Conservation (phyloP, 2,113 vertebrate species). For the Gallinago media region DNA sequence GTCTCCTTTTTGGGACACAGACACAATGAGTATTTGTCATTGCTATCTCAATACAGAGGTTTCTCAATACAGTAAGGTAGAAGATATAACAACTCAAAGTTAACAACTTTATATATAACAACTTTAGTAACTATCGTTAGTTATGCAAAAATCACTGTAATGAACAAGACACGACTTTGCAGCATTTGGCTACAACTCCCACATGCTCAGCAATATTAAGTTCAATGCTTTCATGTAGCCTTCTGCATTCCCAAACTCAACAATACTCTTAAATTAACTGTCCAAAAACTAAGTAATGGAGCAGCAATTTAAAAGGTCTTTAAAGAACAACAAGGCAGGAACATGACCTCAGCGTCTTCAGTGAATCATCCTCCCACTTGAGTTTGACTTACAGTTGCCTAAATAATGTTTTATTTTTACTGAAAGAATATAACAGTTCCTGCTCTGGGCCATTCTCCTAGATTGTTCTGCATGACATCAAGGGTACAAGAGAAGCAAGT, state of each 20-base stretch:
- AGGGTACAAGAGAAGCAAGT: neutral
- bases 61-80: neutral
- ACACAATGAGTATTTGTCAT: neutral
- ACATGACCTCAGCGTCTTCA: neutral
- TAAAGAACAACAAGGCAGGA: neutral
- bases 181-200: neutral
- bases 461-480: neutral
- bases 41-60: neutral
- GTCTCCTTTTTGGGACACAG: neutral
- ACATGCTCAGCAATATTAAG: neutral
- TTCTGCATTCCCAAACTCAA: neutral
- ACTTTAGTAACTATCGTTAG: neutral
- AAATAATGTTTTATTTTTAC: neutral
- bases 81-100: neutral
- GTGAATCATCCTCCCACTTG: neutral
- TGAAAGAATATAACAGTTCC: neutral
- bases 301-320: neutral
- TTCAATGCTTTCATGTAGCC: too few species aligned
- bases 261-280: neutral
- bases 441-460: neutral
- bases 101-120: too few species aligned
- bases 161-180: neutral
- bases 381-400: neutral
- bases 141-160: neutral
- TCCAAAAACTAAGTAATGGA: neutral